These are phyloP conservation scores for Platyscapa corneri DNA, from an alignment of 1,140 invertebrate genomes.

Conservation along the genomic window DNA sequence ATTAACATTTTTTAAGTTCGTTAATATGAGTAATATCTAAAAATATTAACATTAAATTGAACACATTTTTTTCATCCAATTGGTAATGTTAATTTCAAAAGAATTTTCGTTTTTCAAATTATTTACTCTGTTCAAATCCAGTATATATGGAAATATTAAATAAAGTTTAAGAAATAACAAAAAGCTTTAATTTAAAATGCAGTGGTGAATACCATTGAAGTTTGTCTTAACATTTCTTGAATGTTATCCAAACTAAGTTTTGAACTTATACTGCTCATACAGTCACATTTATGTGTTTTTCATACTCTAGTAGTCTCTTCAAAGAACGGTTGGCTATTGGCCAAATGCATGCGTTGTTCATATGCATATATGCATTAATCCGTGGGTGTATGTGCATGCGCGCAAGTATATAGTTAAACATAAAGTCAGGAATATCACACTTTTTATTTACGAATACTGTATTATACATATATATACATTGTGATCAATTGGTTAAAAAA, in stretches of 20 bases:
- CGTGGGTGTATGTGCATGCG: too few relatives aligned
- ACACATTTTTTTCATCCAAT: too few relatives aligned
- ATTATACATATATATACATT: background rate
- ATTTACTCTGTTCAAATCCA: background rate
- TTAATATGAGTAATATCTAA: too few relatives aligned
- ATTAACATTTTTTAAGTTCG: too few relatives aligned
- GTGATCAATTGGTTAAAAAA: background rate
- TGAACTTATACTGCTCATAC: background rate
- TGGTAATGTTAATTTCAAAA: too few relatives aligned
- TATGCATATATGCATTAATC: too few relatives aligned
- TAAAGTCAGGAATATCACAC: background rate
- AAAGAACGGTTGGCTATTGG: background rate
- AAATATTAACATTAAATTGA: too few relatives aligned
- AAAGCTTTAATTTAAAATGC: background rate
- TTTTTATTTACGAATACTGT: background rate
- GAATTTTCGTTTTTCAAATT: too few relatives aligned
- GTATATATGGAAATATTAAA: background rate
- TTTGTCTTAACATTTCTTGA: background rate
- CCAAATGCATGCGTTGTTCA: too few relatives aligned
- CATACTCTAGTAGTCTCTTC: background rate
- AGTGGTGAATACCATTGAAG: background rate
- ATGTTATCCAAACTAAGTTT: background rate
- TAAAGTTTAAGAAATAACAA: background rate
- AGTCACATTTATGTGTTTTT: background rate
- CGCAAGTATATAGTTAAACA: background rate